Conservation (phyloP, 2,797 vertebrate species). For the Pseudocheirus occidentalis region DNA sequence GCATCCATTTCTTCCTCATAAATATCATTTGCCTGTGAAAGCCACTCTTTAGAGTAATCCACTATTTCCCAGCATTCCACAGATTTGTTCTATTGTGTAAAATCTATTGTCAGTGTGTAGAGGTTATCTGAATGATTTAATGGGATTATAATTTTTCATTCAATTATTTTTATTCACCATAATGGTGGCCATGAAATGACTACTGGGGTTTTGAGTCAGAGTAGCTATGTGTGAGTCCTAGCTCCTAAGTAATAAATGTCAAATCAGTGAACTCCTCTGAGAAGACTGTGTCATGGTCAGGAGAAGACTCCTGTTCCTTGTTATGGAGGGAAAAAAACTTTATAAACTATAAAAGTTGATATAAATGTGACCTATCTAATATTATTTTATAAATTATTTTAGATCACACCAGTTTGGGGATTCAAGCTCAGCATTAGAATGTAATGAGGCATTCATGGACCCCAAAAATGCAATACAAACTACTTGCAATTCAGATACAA, state of each 20-base stretch:
- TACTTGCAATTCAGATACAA: not conserved
- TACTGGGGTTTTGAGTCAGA: not conserved
- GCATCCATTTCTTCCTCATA: not conserved
- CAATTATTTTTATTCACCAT: not conserved
- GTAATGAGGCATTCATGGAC: not conserved
- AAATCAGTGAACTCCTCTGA: not conserved
- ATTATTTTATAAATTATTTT: not conserved
- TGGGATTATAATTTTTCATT: not conserved
- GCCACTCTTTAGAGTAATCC: not conserved
- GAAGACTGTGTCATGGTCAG: not conserved
- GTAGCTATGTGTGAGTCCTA: not conserved
- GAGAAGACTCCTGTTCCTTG: not conserved
- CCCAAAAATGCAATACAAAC: not conserved
- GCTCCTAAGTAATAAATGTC: not conserved
- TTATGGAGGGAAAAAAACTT: not conserved
- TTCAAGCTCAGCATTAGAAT: not conserved
- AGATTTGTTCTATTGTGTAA: not conserved
- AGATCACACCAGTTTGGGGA: not conserved
- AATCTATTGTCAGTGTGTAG: not conserved
- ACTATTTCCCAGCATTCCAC: not conserved
- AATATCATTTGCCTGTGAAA: not conserved
- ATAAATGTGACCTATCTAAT: not conserved
- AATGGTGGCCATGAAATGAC: not conserved
- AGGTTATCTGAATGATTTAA: not conserved
- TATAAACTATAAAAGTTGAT: not conserved